Percentiles rank a stretch among this genome's conserved stretches.
Evolutionary conservation across 2,888 invertebrate genomes (phyloP).

Genomic region (Plutella xylostella): DNA sequence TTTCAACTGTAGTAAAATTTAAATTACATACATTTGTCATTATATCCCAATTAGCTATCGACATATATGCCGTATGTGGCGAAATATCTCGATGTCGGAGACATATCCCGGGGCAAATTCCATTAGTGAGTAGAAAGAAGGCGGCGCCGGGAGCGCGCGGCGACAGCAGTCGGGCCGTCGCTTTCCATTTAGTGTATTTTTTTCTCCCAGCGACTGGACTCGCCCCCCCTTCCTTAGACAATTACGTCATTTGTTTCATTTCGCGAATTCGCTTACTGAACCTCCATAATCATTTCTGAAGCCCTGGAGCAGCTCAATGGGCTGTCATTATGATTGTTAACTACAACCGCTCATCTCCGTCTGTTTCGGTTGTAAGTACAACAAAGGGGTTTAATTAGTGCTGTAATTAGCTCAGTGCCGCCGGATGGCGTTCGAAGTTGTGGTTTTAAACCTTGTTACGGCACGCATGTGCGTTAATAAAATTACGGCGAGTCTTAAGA

Average conservation of each 20-base stretch:
- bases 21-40: too few species aligned
- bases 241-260: conserved; percentile 13
- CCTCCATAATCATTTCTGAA: background rate
- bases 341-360: too few species aligned
- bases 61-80: background rate
- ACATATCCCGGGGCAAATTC: conserved; percentile 30
- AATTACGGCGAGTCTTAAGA: background rate
- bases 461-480: too few species aligned
- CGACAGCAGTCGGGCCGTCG: conserved; percentile 26
- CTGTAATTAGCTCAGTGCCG: too few species aligned
- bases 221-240: background rate
- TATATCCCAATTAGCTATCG: background rate
- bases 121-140: conserved; percentile 38
- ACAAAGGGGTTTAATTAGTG: too few species aligned
- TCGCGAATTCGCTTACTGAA: background rate
- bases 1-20: too few species aligned
- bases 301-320: too few species aligned
- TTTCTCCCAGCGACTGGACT: conserved; percentile 20
- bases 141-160: conserved; percentile 25
- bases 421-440: too few species aligned
- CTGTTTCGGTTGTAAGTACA: too few species aligned
- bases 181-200: conserved; percentile 39
- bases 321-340: too few species aligned
- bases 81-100: background rate
- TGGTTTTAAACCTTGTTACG: too few species aligned